These are phyloP conservation scores for Drosophila lowei DNA, from an alignment of 1,140 invertebrate genomes.

Conservation along the genomic window DNA sequence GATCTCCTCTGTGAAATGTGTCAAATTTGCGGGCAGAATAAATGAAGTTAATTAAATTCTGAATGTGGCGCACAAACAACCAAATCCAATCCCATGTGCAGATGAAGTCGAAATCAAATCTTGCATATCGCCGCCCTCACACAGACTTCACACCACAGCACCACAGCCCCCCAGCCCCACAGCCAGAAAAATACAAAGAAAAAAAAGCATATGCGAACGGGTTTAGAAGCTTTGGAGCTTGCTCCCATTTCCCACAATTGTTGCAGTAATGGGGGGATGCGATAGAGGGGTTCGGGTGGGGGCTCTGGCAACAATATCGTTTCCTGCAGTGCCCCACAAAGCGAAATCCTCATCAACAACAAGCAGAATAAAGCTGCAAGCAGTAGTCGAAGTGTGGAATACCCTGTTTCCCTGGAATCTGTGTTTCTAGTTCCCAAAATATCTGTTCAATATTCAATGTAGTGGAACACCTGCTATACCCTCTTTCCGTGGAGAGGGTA, in stretches of 20 bases:
- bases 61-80: slow-evolving; percentile 30
- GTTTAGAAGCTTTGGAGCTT: slow-evolving; percentile 51
- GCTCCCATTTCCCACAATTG: slow-evolving; percentile 52
- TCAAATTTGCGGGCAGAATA: slow-evolving; percentile 48
- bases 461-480: no score
- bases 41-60: slow-evolving; percentile 68
- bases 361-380: slow-evolving; percentile 1
- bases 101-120: slow-evolving; percentile 63
- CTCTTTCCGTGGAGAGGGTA: no score
- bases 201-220: slow-evolving; percentile 32
- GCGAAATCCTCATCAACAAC: slow-evolving; percentile 29
- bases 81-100: slow-evolving; percentile 15
- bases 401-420: no score
- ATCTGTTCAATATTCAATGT: no score
- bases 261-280: slow-evolving; percentile 6
- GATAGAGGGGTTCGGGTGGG: neutral
- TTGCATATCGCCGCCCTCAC: slow-evolving; percentile 71
- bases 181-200: slow-evolving; percentile 10
- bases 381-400: no score
- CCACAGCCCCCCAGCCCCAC: slow-evolving; percentile 12
- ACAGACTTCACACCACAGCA: slow-evolving; percentile 30
- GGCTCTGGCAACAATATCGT: slow-evolving; percentile 12
- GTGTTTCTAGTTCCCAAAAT: no score
- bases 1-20: slow-evolving; percentile 41
- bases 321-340: slow-evolving; percentile 60